Evolutionary conservation across 2,797 vertebrate genomes (phyloP), one percentile per base, ranked within the genome.

Genomic region (Megalops cyprinoides): DNA sequence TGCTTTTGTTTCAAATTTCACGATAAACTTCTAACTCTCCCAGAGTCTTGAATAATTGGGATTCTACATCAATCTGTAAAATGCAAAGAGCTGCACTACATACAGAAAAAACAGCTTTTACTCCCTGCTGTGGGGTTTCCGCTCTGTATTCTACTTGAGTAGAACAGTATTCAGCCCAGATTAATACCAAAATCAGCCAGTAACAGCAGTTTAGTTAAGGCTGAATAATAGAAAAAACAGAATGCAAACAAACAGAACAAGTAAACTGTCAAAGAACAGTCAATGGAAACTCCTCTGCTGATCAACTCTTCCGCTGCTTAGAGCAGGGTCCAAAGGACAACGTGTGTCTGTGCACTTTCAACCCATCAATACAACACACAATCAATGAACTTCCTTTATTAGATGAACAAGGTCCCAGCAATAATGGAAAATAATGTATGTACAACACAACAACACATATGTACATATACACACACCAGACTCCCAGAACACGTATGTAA

Each of bases 401-500:
- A 7, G 75, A 79, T 76, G 77, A 53, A 85, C 81, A 84, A 67
- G 77, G 67, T 78, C 20, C 85, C 51, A 78, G 79, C 0, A 82
- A 62, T n/a, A 80, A 34, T 25, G 84, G 77, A 82, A 74, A 79
- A 84, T 88, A 80, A 84, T 84, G 90, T 78, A 85, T 90, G 91
- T 90, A 75, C 56, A n/a, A 77, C 37, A 89, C 87, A 89, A 87
- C 75, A 76, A 86, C 86, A 62, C 4, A 80, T 60, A 25, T 1
- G 9, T 34, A 49, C 48, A n/a, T 18, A 44, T 14, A 69, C 67
- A 79, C 77, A 62, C 9, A 77, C 82, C 55, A 71, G 67, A 84
- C 82, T 71, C 60, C 44, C 28, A 74, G n/a, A 51, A 42, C 55
- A 71, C n/a, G 51, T n/a, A 60, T 55, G 76, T 39, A 46, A 15